phyloP scores from a whole-genome alignment of 2,888 invertebrate species.

The Eilema griseolum region DNA sequence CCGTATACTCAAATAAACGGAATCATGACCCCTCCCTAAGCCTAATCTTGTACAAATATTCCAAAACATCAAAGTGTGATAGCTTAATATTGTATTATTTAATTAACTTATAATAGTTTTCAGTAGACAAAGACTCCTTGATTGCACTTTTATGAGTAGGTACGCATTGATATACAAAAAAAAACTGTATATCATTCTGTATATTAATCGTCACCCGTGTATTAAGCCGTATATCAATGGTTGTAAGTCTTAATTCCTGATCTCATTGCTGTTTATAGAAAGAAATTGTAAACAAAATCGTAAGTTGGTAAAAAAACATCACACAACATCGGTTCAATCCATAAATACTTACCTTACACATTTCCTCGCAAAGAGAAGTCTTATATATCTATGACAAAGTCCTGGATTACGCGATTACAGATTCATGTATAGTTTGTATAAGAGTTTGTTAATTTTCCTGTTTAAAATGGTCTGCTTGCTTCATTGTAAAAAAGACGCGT shows the following conservation, averaged over 20 bases:
- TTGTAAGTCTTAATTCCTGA: too few species aligned
- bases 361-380: background rate
- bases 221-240: too few species aligned
- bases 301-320: background rate
- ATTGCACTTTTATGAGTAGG: background rate
- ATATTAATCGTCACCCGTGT: too few species aligned
- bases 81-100: background rate
- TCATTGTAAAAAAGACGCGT: too few species aligned
- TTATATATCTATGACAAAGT: too few species aligned
- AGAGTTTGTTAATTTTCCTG: background rate
- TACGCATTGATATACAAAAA: too few species aligned
- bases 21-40: background rate
- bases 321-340: background rate
- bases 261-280: background rate
- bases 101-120: background rate
- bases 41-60: slow-evolving; percentile 1
- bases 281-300: background rate
- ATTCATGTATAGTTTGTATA: too few species aligned
- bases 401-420: too few species aligned
- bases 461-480: background rate
- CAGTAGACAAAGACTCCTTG: background rate
- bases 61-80: background rate
- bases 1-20: slow-evolving; percentile 23
- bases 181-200: too few species aligned
- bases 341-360: too few species aligned